Evolutionary conservation across 1,140 invertebrate genomes (phyloP), one percentile per base, ranked within the genome.

Genomic region (Polypedilum vanderplanki): DNA sequence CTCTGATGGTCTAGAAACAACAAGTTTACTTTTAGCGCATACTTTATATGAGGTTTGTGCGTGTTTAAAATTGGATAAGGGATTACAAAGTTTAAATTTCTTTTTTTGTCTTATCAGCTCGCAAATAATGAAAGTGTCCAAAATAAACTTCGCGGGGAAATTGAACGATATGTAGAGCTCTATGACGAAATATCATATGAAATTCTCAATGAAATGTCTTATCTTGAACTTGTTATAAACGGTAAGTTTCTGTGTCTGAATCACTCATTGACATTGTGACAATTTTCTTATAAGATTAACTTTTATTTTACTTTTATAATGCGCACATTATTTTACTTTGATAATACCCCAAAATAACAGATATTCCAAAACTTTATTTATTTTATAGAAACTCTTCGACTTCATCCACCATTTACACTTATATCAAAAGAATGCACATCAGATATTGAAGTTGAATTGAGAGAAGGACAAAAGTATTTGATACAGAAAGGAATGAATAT

Each of bases 1-100:
- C 77, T 77, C 87, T 9, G 88, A 87, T 75, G 87, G 88, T 46
- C 87, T 86, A 76, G 88, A 90, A 74, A 88, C 89, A 0, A 77
- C 80, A 9, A 79, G 80, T 24, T 77, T 77, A 5, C 76, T 77
- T 12, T 79, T 81, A 7, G 77, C 80, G 0, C 79, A 81, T 18
- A 80, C 79, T 9, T 73, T 81, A 40, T 73, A 81, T 18, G 33
- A 80, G 76, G 80, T n/a, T n/a, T n/a, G n/a, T 81, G 65, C 12
- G 46, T 57, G 12, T 4, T 4, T 57, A 12, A 57, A 33, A 33
- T 5, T 57, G 46, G n/a, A 57, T 12, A 33, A 57, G 76, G 75
- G 17, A 70, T 18, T 7, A 40, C 15, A 8, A 41, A n/a, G 33
- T 5, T 40, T 74, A 40, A 15, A 40, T 9, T 17, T 17, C 40